Evolutionary conservation across 2,888 invertebrate genomes (phyloP).

Genomic region (Drosophila rellima): DNA sequence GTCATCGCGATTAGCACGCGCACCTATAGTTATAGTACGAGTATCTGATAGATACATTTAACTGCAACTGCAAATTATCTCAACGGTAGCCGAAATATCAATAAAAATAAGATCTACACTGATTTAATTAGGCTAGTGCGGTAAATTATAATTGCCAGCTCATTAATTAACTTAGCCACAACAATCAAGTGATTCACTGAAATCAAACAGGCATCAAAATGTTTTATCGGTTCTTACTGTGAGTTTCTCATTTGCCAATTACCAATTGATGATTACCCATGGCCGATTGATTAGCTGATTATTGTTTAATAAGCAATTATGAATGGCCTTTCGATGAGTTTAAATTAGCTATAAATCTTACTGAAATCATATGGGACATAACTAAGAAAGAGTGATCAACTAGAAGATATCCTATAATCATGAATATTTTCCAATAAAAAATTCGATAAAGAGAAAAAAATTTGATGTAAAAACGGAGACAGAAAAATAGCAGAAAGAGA

Average conservation of each 20-base stretch:
- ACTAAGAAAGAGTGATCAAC: neutral
- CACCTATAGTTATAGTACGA: conserved; percentile 19
- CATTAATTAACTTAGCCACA: conserved; percentile 24
- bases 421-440: neutral
- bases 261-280: conserved; percentile 20
- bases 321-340: conserved; percentile 4
- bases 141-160: conserved; percentile 34
- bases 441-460: neutral
- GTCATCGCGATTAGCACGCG: conserved; percentile 77
- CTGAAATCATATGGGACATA: neutral
- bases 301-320: conserved; percentile 41
- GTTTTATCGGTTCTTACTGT: conserved; percentile 13
- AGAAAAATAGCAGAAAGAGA: too few relatives aligned
- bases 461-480: neutral
- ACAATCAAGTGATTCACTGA: conserved; percentile 16
- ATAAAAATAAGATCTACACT: conserved; percentile 15
- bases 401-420: neutral
- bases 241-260: conserved; percentile 5
- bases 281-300: conserved; percentile 18
- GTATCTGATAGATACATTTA: conserved; percentile 59
- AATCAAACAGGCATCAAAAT: conserved; percentile 22
- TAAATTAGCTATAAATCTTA: conserved; percentile 25
- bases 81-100: conserved; percentile 34
- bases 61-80: neutral
- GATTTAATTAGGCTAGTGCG: conserved; percentile 50